phyloP scores from a whole-genome alignment of 1,140 invertebrate genomes.

The Drusus annulatus region DNA sequence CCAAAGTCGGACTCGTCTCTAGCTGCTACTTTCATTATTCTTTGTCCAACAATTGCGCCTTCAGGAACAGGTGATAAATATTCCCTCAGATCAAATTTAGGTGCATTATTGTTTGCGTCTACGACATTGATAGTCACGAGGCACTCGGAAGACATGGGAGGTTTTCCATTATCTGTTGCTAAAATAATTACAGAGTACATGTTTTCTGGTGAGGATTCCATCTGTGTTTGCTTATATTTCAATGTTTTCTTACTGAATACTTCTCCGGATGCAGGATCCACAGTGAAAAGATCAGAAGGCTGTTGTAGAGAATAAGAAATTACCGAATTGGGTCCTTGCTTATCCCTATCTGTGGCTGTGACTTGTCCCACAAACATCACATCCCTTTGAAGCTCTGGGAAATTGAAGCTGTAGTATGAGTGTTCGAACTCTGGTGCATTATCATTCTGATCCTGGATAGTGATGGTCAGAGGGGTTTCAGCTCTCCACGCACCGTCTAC shows the following conservation, averaged over 20 bases:
- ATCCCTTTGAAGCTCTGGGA: conserved; percentile 86
- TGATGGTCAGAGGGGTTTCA: conserved; percentile 91
- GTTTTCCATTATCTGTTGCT: conserved; percentile 94
- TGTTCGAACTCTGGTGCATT: conserved; percentile 93
- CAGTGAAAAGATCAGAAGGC: conserved; percentile 90
- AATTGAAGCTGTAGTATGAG: conserved; percentile 90
- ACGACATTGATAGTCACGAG: conserved; percentile 90
- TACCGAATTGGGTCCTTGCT: conserved; percentile 94
- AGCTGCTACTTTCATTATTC: conserved; percentile 81
- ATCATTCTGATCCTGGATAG: conserved; percentile 96
- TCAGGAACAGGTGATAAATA: conserved; percentile 90
- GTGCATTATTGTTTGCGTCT: conserved; percentile 91
- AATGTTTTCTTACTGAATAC: conserved; percentile 89
- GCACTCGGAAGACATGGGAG: conserved; percentile 89
- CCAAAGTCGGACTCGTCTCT: conserved; percentile 85
- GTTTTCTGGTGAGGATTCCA: conserved; percentile 88
- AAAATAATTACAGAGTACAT: conserved; percentile 87
- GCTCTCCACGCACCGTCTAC: conserved; percentile 91
- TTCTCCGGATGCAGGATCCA: conserved; percentile 92
- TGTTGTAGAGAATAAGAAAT: conserved; percentile 93
- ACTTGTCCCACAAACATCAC: conserved; percentile 91
- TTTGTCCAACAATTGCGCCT: conserved; percentile 79
- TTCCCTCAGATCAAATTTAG: conserved; percentile 81
- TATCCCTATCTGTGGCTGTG: conserved; percentile 89
- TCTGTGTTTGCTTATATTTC: conserved; percentile 85